Percentiles rank a stretch among this genome's conserved stretches.
Conservation (phyloP, 2,888 invertebrate species). For the Drosophila colorata region DNA sequence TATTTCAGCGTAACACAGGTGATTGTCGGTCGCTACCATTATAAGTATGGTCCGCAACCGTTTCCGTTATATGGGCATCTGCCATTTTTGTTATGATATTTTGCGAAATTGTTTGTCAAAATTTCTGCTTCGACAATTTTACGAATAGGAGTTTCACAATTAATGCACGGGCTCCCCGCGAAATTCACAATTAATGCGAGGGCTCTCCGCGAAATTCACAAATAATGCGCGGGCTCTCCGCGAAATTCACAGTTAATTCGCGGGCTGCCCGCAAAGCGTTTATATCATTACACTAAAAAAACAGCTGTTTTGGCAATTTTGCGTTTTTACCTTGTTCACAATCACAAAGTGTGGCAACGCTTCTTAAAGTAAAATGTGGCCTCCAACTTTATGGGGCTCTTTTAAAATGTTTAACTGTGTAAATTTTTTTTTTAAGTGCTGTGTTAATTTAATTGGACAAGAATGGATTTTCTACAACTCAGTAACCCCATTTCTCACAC, state of each 20-base stretch:
- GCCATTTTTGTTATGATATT: slow-evolving; percentile 40
- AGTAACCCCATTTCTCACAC: no score
- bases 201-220: no score
- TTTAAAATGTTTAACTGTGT: not conserved
- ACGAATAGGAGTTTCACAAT: slow-evolving; percentile 53
- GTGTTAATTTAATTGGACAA: not conserved
- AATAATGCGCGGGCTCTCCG: no score
- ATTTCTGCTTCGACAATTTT: not conserved
- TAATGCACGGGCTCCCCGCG: no score
- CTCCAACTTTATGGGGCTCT: not conserved
- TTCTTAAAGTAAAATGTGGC: not conserved
- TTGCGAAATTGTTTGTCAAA: not conserved
- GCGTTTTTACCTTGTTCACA: not conserved
- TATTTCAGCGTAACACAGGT: slow-evolving; percentile 95
- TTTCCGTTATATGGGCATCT: slow-evolving; percentile 51
- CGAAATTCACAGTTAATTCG: no score
- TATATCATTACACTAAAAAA: not conserved
- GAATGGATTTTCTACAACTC: no score
- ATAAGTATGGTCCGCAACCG: slow-evolving; percentile 88
- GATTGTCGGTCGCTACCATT: slow-evolving; percentile 96
- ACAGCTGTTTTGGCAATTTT: not conserved
- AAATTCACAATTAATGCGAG: no score
- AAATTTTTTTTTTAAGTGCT: not conserved
- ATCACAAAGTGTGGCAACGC: slow-evolving; percentile 1
- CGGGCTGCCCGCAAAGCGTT: not conserved